Base-by-base conservation (phyloP, 2,797 vertebrate species). In the Liasis olivaceus region DNA sequence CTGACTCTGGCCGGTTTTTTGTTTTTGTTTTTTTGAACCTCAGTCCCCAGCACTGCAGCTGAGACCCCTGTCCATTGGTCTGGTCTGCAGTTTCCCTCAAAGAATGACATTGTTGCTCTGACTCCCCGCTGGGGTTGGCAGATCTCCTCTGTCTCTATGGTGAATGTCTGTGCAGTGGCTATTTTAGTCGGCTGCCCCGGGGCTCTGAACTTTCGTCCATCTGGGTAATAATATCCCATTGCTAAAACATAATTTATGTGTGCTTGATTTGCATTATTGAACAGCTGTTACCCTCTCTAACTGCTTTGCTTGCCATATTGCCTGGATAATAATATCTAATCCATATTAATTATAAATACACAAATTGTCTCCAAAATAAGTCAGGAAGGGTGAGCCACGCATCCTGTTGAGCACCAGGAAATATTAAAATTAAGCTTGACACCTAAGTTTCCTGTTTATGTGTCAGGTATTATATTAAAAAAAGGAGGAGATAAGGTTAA, bases 271-370 rank as follows among this genome's bases (percentile, higher is more conserved):
- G 96, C 96, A 98, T 97, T 97, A 97, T 95, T 96, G 97, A 98
- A 95, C 96, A 97, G 96, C 95, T 97, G 93, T 94, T 95, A 96
- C 90, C 90, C 94, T 96, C 95, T 96, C 94, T 93, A 94, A 96
- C 95, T 94, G 97, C 96, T 95, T 81, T 95, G 93, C 96, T 96
- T 97, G 95, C 96, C 95, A 96, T 96, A 96, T 95, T 97, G 95
- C 95, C 93, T 94, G 93, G 97, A 97, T 97, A 97, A 97, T 96
- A 97, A 97, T 96, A 96, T 95, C 96, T 97, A 97, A 97, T 97
- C 97, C 95, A 95, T 97, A 97, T 97, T 97, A 98, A 98, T 98
- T 98, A 97, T 95, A 97, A 97, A 97, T 95, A 95, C 94, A 97
- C 97, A 97, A 96, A 93, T 94, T 89, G 64, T 94, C 90, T 97